Conservation (phyloP, 2,113 vertebrate genomes). For the Hippotragus niger region DNA sequence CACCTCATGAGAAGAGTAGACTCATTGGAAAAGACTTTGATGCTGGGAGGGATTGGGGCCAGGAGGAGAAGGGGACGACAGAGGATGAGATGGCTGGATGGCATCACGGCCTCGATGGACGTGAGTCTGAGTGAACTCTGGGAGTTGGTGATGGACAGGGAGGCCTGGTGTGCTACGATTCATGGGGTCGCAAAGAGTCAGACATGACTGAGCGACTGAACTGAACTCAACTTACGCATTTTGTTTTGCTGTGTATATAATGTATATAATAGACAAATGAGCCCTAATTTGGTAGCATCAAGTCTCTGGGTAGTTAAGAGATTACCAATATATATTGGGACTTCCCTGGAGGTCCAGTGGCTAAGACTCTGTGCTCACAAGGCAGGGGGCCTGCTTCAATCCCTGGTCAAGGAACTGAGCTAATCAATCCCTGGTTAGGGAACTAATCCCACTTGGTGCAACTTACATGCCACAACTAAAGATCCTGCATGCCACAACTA, state of each 20-base stretch:
- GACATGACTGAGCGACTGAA: no score
- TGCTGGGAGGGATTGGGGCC: no score
- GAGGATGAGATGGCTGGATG: no score
- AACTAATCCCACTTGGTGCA: fast-evolving
- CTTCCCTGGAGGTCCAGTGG: not conserved
- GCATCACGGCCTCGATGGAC: no score
- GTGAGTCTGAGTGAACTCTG: no score
- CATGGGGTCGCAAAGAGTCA: no score
- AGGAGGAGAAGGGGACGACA: no score
- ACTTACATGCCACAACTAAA: not conserved
- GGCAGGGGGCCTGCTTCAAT: not conserved
- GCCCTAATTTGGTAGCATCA: not conserved
- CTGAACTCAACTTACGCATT: not conserved
- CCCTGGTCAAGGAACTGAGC: not conserved
- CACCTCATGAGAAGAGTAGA: no score
- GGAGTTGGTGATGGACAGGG: no score
- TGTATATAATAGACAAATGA: not conserved
- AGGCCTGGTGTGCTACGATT: no score
- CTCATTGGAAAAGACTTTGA: no score
- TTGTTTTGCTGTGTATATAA: not conserved
- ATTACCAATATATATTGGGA: not conserved
- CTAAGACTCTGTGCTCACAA: not conserved
- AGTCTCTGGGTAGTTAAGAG: not conserved
- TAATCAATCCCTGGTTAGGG: not conserved
- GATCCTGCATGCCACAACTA: fast-evolving